Conservation (phyloP, 1,140 invertebrate species). For the Drosophila lowei region DNA sequence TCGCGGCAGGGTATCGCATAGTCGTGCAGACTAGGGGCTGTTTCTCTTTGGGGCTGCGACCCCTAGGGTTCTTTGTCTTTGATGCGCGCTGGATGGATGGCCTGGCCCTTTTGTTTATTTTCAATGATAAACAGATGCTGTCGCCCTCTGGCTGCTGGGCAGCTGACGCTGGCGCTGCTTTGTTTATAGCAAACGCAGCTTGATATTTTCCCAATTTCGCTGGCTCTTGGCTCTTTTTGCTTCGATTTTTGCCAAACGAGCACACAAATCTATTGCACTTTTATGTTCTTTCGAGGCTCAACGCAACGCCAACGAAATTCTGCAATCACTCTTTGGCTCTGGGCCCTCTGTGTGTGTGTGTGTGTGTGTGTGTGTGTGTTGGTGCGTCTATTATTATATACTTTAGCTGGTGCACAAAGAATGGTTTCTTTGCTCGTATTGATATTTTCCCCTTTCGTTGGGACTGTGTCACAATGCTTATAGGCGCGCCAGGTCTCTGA, state of each 20-base stretch:
- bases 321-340: conserved; percentile 14
- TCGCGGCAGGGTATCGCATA: conserved; percentile 26
- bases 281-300: conserved; percentile 49
- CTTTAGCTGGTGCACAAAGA: conserved; percentile 41
- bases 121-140: conserved; percentile 60
- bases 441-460: conserved; percentile 11
- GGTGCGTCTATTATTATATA: conserved; percentile 68
- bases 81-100: conserved; percentile 29
- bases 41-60: conserved; percentile 14
- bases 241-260: conserved; percentile 64
- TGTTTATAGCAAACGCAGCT: conserved; percentile 59
- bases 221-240: conserved; percentile 49
- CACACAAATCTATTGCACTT: conserved; percentile 67
- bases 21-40: conserved; percentile 18
- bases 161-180: conserved; percentile 9
- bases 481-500: no score
- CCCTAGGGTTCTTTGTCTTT: conserved; percentile 35
- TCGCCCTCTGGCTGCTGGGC: conserved; percentile 9
- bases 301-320: conserved; percentile 36
- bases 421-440: conserved; percentile 7
- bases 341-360: neutral
- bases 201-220: conserved; percentile 10
- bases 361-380: conserved; percentile 24
- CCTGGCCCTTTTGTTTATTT: conserved; percentile 59
- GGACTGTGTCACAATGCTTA: no score